phyloP scores from a whole-genome alignment of 2,113 vertebrate species.

The Forbesichthys papilliferus region DNA sequence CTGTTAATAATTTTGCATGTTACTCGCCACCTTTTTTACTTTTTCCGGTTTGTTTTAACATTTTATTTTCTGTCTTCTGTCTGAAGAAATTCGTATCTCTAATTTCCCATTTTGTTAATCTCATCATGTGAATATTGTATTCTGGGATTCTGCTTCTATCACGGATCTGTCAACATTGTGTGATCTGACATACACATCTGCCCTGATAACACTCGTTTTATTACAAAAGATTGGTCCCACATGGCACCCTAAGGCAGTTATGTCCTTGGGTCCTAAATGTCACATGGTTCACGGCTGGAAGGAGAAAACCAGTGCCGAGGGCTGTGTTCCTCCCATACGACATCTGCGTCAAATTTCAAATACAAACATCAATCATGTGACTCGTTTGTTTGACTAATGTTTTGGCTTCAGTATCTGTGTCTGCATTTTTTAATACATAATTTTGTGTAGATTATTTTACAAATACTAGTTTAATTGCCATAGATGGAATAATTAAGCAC shows the following conservation, averaged over 20 bases:
- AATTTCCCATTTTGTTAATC: conserved; percentile 2
- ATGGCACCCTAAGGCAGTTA: conserved; percentile 37
- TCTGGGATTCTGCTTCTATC: conserved; percentile 29
- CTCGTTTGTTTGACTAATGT: neutral
- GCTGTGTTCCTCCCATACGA: no score
- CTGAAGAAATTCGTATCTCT: conserved; percentile 39
- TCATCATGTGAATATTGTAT: conserved; percentile 33
- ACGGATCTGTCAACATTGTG: conserved; percentile 49
- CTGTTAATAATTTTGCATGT: conserved; percentile 47
- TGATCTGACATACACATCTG: conserved; percentile 33
- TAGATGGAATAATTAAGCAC: no score
- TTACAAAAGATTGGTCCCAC: conserved; percentile 27
- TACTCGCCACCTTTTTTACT: conserved; percentile 23
- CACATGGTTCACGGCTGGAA: conserved; percentile 2
- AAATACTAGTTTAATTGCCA: no score
- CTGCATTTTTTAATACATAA: no score
- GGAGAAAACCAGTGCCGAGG: conserved; percentile 23
- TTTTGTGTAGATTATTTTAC: no score
- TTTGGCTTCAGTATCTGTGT: neutral
- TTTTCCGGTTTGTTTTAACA: conserved; percentile 14
- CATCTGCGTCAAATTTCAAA: neutral
- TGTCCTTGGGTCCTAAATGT: conserved; percentile 31
- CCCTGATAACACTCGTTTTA: conserved; percentile 55
- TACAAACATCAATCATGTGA: neutral
- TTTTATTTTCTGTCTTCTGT: conserved; percentile 32